Evolutionary conservation across 2,797 vertebrate species (phyloP), one percentile per base, ranked within the genome.

Genomic region (Corythornis leucogaster): DNA sequence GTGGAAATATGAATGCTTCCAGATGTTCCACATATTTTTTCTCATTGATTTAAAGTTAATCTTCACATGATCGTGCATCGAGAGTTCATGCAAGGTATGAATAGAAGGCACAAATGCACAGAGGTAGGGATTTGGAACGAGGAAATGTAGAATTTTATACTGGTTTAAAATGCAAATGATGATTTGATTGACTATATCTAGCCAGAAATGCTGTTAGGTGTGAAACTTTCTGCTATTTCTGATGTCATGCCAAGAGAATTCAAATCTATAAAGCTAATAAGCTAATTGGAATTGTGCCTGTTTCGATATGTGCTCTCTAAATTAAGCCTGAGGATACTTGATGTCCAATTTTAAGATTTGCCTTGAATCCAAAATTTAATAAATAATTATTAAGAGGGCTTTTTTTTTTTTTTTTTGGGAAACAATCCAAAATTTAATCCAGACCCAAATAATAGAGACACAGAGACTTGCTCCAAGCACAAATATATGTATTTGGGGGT

Each of bases 31-130:
- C 12, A 6, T 38, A n/a, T 92, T 96, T 89, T 61, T 61, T 74
- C 43, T 79, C 68, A 63, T 78, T 85, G 90, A 63, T 80, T 93
- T 76, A 86, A 93, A 80, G 55, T 53, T 68, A 62, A 89, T 94
- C 46, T 63, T 79, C 46, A 28, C 45, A 15, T 28, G 82, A 66
- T 30, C 66, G 40, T 74, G 61, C 74, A 51, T 4, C 15, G 67
- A 80, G 66, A 84, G 63, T 33, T 91, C 62, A 63, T 22, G 46
- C 46, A 53, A 80, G 61, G 57, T 90, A 16, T 19, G 58, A 48
- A 57, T 19, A 46, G 53, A 85, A 87, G 79, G 63, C 57, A 46
- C 53, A 38, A 68, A 50, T 25, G 35, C 64, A 67, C 59, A 20
- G 64, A 78, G 46, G 70, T 26, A 42, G 30, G 62, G 50, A 46